Conservation (phyloP, 2,113 vertebrate species). For the Anoplopoma fimbria region DNA sequence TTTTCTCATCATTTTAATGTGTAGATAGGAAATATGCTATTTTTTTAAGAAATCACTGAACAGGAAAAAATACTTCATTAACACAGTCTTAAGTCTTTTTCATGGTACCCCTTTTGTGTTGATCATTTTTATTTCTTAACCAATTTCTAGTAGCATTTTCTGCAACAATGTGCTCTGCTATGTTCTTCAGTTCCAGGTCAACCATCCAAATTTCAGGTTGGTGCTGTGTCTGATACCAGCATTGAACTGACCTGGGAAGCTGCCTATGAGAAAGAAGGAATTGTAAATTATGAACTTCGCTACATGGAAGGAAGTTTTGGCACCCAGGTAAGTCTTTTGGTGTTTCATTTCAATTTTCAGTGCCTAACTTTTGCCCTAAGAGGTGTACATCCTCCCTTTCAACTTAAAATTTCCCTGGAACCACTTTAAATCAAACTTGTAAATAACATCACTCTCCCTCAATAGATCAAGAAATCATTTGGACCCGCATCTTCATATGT, state of each 20-base stretch:
- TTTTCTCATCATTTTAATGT: background rate
- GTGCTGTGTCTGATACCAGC: constrained; percentile 93
- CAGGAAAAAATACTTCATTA: background rate
- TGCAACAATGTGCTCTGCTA: constrained; percentile 5
- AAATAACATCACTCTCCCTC: constrained; percentile 11
- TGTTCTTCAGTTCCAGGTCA: constrained; percentile 91
- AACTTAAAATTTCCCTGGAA: background rate
- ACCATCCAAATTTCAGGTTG: constrained; percentile 94
- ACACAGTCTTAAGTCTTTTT: background rate
- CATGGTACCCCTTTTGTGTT: background rate
- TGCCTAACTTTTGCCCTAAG: background rate
- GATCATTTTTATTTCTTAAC: background rate
- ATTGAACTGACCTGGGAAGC: constrained; percentile 93
- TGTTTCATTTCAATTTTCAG: background rate
- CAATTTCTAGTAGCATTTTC: background rate
- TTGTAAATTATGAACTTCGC: constrained; percentile 92
- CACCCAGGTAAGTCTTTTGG: constrained; percentile 83
- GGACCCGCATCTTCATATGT: constrained; percentile 88
- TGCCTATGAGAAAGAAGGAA: constrained; percentile 91
- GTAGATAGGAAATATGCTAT: constrained; percentile 1
- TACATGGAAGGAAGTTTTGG: constrained; percentile 88
- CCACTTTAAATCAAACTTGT: background rate
- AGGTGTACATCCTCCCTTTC: background rate
- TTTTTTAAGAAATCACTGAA: constrained; percentile 10
- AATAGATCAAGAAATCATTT: constrained; percentile 91